Evolutionary conservation across 2,888 invertebrate species (phyloP).

Genomic region (Lucinisca nassula): DNA sequence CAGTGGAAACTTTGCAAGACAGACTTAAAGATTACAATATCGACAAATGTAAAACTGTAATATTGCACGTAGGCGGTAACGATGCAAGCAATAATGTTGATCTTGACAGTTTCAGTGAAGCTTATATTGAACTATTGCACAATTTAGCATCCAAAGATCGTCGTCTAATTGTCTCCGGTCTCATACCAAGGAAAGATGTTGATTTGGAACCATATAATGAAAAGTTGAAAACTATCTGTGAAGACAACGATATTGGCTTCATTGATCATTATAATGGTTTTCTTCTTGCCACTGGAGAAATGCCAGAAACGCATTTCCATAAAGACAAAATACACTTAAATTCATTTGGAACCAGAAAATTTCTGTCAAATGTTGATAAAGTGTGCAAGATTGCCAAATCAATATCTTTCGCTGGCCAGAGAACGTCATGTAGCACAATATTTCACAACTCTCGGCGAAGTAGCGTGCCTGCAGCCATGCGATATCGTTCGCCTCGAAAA

Average conservation of each 20-base stretch:
- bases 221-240: neutral
- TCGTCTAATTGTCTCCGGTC: neutral
- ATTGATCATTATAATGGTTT: neutral
- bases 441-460: neutral
- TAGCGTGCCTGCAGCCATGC: neutral
- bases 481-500: neutral
- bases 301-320: neutral
- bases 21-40: neutral
- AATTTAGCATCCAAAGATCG: neutral
- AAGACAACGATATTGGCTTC: neutral
- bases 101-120: neutral
- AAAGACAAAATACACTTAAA: neutral
- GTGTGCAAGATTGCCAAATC: neutral
- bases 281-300: neutral
- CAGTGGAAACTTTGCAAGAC: neutral
- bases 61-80: neutral
- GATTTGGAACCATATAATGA: neutral
- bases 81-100: neutral
- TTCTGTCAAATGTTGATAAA: neutral
- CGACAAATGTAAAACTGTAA: neutral
- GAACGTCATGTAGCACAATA: neutral
- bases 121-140: neutral
- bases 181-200: neutral
- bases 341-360: neutral
- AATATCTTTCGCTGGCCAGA: neutral